Evolutionary conservation across 2,888 invertebrate genomes (phyloP).

Genomic region (Argyresthia goedartella): DNA sequence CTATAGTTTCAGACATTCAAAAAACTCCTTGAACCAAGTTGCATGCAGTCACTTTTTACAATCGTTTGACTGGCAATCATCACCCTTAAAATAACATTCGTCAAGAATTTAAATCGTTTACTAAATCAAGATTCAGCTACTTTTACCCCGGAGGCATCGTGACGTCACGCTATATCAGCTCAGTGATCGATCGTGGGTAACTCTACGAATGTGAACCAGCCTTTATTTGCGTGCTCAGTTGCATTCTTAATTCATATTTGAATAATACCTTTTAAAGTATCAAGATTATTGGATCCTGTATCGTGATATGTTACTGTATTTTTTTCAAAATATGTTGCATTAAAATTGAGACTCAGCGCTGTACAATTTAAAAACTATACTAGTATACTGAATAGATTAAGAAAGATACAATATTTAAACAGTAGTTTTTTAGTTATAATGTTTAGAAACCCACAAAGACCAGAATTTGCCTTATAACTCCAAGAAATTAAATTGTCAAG

Average conservation of each 20-base stretch:
- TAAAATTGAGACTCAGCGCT: too few species aligned
- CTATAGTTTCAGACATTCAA: too few species aligned
- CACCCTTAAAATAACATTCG: not conserved
- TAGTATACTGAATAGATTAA: too few species aligned
- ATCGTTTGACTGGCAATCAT: not conserved
- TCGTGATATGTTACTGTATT: too few species aligned
- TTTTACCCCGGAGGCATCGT: constrained; percentile 30
- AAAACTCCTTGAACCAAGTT: not conserved
- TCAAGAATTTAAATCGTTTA: not conserved
- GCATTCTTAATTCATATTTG: not conserved
- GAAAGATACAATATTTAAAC: too few species aligned
- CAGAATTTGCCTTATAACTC: not conserved
- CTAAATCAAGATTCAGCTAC: not conserved
- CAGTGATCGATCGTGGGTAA: constrained; percentile 5
- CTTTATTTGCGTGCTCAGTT: not conserved
- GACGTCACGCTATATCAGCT: constrained; percentile 36
- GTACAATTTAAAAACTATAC: too few species aligned
- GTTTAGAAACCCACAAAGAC: not conserved
- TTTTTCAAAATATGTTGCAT: too few species aligned
- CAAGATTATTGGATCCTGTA: not conserved
- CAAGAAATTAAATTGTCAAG: too few species aligned
- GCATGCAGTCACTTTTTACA: not conserved
- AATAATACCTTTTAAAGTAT: not conserved
- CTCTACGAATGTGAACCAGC: constrained; percentile 5
- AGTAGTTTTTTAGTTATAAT: not conserved